Evolutionary conservation across 2,797 vertebrate species (phyloP), one percentile per base, ranked within the genome.

Genomic region (Columba guinea): DNA sequence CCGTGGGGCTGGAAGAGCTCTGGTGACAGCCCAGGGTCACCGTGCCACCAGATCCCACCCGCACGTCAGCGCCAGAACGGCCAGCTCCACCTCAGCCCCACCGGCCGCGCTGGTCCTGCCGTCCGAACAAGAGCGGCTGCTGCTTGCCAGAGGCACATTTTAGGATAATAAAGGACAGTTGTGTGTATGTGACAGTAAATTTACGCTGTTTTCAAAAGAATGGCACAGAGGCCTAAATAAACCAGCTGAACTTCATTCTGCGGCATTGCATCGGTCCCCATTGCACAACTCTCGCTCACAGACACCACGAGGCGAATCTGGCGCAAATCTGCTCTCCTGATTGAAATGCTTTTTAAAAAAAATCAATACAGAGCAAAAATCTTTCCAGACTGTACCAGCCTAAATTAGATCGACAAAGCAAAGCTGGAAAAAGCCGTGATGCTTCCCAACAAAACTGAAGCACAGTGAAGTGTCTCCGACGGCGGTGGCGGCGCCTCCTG

Each of bases 381-480:
- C 1, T 53, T 63, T 49, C 53, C 63, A 37, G 71, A 4, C 34
- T 51, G 46, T 32, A 26, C 8, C 37, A 37, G 64, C 59, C 39
- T 10, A 10, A 35, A 15, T 11, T 2, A 20, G 28, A 9, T 24
- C 5, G 28, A 20, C 19, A 35, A n/a, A 73, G 55, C 70, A 67
- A 51, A n/a, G 53, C 60, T 11, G 55, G 63, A 34, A 22, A n/a
- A 58, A 37, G 4, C 11, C 34, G 30, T 5, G 27, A 21, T 48
- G 68, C 35, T 48, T 41, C 26, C 18, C n/a, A 44, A 37, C 34
- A 37, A 27, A 52, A 23, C 22, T 21, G 13, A 28, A 44, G 56
- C 30, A 7, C 1, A 5, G 52, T 1, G 49, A 8, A 32, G 39
- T 0, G 4, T 12, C 64, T 20, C 30, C 27, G 1, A 22, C 5